phyloP scores from a whole-genome alignment of 2,888 invertebrate species.

The Onchidella celtica region DNA sequence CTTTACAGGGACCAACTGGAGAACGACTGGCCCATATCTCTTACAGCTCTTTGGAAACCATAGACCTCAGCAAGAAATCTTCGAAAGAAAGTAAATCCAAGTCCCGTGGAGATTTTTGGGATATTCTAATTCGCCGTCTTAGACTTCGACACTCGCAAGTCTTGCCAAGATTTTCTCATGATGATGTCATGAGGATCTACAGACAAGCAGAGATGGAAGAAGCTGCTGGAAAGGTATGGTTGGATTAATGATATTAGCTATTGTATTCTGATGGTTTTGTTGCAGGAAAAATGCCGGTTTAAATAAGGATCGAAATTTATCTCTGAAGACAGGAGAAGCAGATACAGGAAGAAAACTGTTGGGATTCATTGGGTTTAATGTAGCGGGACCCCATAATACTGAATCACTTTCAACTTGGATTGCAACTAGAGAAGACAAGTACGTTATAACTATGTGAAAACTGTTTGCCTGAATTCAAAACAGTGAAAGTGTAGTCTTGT shows the following conservation, averaged over 20 bases:
- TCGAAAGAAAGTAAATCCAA: conserved; percentile 63
- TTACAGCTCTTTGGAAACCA: conserved; percentile 64
- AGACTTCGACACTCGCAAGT: conserved; percentile 63
- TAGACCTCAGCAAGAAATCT: conserved; percentile 67
- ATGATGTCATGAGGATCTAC: conserved; percentile 58
- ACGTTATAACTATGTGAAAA: too few relatives aligned
- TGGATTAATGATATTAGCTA: too few relatives aligned
- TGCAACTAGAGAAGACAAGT: too few relatives aligned
- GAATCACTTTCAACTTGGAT: too few relatives aligned
- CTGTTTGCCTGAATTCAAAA: too few relatives aligned
- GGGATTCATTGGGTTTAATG: too few relatives aligned
- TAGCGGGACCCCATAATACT: too few relatives aligned
- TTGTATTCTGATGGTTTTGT: not conserved
- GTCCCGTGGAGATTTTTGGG: conserved; percentile 69
- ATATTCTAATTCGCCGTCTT: conserved; percentile 64
- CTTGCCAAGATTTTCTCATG: conserved; percentile 61
- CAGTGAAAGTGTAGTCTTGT: too few relatives aligned
- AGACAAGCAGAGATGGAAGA: conserved; percentile 50
- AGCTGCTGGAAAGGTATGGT: conserved; percentile 45
- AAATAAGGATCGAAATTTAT: too few relatives aligned
- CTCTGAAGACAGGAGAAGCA: too few relatives aligned
- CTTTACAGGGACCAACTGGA: conserved; percentile 62
- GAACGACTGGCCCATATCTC: conserved; percentile 68
- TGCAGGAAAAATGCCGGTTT: too few relatives aligned
- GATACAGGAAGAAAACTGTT: too few relatives aligned